Base-by-base conservation (phyloP, 2,888 invertebrate species). In the Carpatolechia fugitivella region DNA sequence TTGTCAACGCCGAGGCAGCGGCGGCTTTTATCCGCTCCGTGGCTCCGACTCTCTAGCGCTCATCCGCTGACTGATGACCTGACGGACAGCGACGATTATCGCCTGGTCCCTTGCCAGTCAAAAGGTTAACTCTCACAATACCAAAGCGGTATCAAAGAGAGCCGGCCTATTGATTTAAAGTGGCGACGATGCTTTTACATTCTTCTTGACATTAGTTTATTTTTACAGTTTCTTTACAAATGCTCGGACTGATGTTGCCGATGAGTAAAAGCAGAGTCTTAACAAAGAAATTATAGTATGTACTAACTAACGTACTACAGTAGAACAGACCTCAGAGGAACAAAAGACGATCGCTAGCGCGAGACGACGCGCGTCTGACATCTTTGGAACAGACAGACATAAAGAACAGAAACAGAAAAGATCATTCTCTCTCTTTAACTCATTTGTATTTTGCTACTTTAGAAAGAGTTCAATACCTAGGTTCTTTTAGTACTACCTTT, bases 51-150 rank as follows among this genome's bases (percentile, higher is more conserved):
- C 29, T 29, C 24, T 29, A 64, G 74, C 76, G 83, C 84, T 85
- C 83, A 84, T 85, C 70, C 69, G 64, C 79, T 87, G 87, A 88
- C 78, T 85, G 86, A 87, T 87, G 86, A 81, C 78, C 80, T 75
- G 80, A 80, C 74, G 83, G 82, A 81, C 84, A 77, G 69, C 78
- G 82, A 78, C 77, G 82, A 86, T 84, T 81, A 85, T 82, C 78
- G 76, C 64, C 74, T 74, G 74, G 78, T 74, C 75, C 76, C 76
- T 79, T 82, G 83, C 85, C 65, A 76, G 79, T 74, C 58, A 69
- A 76, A 80, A 80, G 77, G 78, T 76, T 79, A 75, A 74, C 65
- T 70, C 72, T 66, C 74, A 86, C 83, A 86, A 83, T 76, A 65
- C 65, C 64, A 74, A 82, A 85, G 83, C 60, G 55, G 58, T 70